phyloP scores from a whole-genome alignment of 2,888 invertebrate genomes.

The Aphodius sticticus region DNA sequence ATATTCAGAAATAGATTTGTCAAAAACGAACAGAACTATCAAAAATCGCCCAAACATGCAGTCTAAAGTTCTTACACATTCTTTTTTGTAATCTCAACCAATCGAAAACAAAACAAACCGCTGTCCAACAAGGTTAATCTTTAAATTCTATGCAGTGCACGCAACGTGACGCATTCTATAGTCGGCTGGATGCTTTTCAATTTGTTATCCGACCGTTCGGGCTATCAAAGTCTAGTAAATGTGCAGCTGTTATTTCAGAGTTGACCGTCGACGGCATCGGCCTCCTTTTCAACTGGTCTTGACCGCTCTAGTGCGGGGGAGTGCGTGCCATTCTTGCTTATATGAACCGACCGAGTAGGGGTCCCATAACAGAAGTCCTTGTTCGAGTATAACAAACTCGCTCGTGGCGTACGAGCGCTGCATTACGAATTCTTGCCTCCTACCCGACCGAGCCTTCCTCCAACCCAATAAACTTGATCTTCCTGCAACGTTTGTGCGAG shows the following conservation, averaged over 20 bases:
- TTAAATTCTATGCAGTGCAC: not conserved
- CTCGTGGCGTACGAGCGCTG: not conserved
- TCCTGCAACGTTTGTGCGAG: not conserved
- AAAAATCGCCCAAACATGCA: too few relatives aligned
- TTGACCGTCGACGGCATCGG: conserved; percentile 19
- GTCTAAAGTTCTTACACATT: not conserved
- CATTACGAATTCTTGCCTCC: not conserved
- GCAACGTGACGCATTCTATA: conserved; percentile 31
- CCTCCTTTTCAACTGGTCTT: conserved; percentile 36
- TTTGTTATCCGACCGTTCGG: conserved; percentile 28
- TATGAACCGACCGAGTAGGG: conserved; percentile 40
- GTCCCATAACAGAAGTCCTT: conserved; percentile 12
- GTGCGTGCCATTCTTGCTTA: conserved; percentile 39
- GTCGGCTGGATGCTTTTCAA: conserved; percentile 28
- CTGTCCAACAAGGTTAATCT: not conserved
- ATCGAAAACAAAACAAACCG: not conserved
- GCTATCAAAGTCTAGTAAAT: conserved; percentile 20
- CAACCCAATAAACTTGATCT: not conserved
- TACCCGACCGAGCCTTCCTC: not conserved
- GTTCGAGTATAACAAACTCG: not conserved
- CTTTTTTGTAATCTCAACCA: not conserved
- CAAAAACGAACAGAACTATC: too few relatives aligned
- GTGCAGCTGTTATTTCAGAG: conserved; percentile 33
- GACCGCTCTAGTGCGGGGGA: conserved; percentile 38
- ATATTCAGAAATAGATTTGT: too few relatives aligned